A percentile compares a stretch with the other conserved stretches of the same genome.
phyloP scores from a whole-genome alignment of 2,888 invertebrate genomes.

The Aporophyla lueneburgensis region DNA sequence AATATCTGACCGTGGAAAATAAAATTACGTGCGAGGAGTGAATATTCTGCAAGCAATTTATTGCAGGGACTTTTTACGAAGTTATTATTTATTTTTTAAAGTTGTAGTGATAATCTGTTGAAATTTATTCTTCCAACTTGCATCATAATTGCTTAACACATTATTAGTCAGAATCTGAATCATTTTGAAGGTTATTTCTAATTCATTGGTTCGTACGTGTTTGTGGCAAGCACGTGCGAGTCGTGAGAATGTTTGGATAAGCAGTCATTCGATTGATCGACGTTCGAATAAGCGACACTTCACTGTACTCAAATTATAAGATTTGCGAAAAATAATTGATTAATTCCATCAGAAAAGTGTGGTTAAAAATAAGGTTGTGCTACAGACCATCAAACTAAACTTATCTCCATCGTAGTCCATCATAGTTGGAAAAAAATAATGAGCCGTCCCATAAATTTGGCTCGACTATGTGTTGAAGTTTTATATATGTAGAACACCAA shows the following conservation, averaged over 20 bases:
- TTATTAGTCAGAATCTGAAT: too few species aligned
- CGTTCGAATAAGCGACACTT: too few species aligned
- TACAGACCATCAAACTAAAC: neutral
- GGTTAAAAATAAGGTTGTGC: neutral
- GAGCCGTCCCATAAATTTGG: neutral
- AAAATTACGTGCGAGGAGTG: constrained; percentile 12
- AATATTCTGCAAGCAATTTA: constrained; percentile 17
- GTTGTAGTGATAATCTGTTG: neutral
- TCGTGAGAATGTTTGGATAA: too few species aligned
- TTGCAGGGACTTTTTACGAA: constrained; percentile 13
- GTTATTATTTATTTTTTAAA: neutral
- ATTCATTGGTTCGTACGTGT: too few species aligned
- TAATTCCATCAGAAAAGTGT: neutral
- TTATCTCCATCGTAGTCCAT: neutral
- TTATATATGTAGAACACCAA: neutral
- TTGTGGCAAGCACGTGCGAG: too few species aligned
- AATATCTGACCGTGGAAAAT: constrained; percentile 41
- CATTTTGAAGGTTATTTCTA: too few species aligned
- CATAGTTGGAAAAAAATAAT: neutral
- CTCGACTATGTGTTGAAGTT: neutral
- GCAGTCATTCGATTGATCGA: too few species aligned
- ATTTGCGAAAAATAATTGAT: neutral
- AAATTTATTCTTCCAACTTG: neutral
- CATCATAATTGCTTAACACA: too few species aligned
- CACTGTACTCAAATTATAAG: neutral